Percentiles rank a stretch among this genome's conserved stretches.
These are phyloP conservation scores for Cyprinodon tularosa DNA, from an alignment of 2,113 vertebrate species.

Conservation along the genomic window DNA sequence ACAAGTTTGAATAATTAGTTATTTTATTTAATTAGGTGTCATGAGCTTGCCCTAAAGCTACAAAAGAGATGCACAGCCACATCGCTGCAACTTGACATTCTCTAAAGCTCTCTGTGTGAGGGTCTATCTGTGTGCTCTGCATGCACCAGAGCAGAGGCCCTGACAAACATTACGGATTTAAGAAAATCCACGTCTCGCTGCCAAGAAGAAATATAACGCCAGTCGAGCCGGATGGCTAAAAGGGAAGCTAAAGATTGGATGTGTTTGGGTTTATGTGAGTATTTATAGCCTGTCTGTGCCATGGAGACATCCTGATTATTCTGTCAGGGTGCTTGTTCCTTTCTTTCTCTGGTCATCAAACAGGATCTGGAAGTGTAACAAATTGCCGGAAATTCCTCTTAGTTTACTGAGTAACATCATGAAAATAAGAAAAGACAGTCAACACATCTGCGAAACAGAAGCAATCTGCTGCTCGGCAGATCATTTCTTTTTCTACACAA, in stretches of 20 bases:
- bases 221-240: conserved; percentile 32
- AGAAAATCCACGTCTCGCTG: conserved; percentile 40
- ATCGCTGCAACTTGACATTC: conserved; percentile 71
- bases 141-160: conserved; percentile 45
- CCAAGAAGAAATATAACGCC: conserved; percentile 45
- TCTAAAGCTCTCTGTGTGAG: conserved; percentile 51
- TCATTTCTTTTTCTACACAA: not conserved
- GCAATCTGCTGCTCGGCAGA: not conserved
- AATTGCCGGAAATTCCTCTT: not conserved
- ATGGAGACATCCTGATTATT: conserved; percentile 26
- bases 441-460: not conserved
- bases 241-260: conserved; percentile 10
- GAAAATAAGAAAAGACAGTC: not conserved
- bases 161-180: conserved; percentile 31
- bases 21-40: conserved; percentile 60
- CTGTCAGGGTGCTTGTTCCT: conserved; percentile 23
- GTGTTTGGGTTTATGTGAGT: conserved; percentile 6
- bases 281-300: conserved; percentile 20
- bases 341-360: conserved; percentile 3
- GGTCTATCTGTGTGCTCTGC: conserved; percentile 45
- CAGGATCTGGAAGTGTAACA: not conserved
- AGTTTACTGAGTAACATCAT: not conserved
- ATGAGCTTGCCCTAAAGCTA: conserved; percentile 43
- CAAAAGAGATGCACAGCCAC: conserved; percentile 70
- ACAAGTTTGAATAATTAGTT: conserved; percentile 33